Evolutionary conservation across 2,113 vertebrate species (phyloP).

Genomic region (Phocoena phocoena): DNA sequence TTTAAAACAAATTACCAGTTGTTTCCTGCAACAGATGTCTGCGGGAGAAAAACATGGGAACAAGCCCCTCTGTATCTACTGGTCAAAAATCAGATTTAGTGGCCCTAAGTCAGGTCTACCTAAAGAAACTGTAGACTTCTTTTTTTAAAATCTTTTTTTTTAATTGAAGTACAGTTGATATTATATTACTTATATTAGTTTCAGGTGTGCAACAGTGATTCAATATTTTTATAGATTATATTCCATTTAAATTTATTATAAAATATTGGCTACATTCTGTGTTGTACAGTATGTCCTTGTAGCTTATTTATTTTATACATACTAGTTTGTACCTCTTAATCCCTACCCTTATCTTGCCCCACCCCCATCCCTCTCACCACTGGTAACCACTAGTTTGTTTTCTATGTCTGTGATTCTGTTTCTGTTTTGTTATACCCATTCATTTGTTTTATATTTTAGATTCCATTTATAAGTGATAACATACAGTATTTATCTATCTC

Average conservation of each 20-base stretch:
- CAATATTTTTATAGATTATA: not conserved
- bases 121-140: not conserved
- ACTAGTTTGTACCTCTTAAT: not conserved
- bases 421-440: not conserved
- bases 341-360: not conserved
- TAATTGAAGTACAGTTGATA: not conserved
- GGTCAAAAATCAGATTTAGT: not conserved
- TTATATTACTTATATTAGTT: not conserved
- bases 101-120: not conserved
- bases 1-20: conserved; percentile 4
- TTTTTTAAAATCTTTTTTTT: not conserved
- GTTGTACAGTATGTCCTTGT: not conserved
- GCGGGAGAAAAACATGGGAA: not conserved
- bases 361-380: not conserved
- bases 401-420: not conserved
- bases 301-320: not conserved
- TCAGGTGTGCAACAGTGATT: not conserved
- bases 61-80: not conserved
- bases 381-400: not conserved
- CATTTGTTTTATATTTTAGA: not conserved
- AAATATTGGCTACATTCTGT: not conserved
- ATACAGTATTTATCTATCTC: not conserved
- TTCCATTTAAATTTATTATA: not conserved
- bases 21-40: not conserved
- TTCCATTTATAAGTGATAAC: not conserved